Percentiles rank a stretch among this genome's conserved stretches.
phyloP scores from a whole-genome alignment of 2,888 invertebrate genomes.

The Cephus spinipes region DNA sequence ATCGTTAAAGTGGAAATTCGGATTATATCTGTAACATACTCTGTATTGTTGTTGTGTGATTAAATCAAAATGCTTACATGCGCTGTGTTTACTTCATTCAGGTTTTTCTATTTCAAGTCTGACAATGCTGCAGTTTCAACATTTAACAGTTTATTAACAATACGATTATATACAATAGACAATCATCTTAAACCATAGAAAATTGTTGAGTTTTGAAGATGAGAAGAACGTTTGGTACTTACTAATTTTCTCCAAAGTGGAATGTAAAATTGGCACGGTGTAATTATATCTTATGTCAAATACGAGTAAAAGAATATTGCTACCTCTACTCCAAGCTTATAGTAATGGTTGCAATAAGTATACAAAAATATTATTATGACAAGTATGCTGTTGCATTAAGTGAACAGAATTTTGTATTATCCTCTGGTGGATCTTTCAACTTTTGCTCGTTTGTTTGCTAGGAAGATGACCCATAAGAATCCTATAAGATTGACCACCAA shows the following conservation, averaged over 20 bases:
- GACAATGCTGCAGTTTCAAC: neutral
- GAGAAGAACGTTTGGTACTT: neutral
- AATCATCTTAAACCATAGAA: neutral
- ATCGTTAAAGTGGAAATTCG: slow-evolving; percentile 57
- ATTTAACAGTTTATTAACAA: neutral
- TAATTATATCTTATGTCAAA: neutral
- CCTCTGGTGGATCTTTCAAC: neutral
- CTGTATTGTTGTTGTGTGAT: slow-evolving; percentile 66
- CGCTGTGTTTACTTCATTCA: neutral
- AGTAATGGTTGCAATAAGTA: neutral
- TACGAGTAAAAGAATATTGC: neutral
- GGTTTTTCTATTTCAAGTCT: neutral
- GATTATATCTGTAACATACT: slow-evolving; percentile 63
- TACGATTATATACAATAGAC: neutral
- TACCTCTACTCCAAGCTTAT: neutral
- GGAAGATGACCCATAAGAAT: slow-evolving; percentile 82
- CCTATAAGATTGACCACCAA: slow-evolving; percentile 81
- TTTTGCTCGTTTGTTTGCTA: slow-evolving; percentile 75
- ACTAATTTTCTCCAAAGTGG: neutral
- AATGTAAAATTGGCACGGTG: neutral
- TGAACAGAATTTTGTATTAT: neutral
- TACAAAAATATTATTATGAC: neutral
- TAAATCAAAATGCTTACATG: slow-evolving; percentile 56
- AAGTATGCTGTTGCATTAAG: neutral
- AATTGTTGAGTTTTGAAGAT: neutral